Evolutionary conservation across 1,140 invertebrate species (phyloP).

Genomic region (Diorhabda sublineata): DNA sequence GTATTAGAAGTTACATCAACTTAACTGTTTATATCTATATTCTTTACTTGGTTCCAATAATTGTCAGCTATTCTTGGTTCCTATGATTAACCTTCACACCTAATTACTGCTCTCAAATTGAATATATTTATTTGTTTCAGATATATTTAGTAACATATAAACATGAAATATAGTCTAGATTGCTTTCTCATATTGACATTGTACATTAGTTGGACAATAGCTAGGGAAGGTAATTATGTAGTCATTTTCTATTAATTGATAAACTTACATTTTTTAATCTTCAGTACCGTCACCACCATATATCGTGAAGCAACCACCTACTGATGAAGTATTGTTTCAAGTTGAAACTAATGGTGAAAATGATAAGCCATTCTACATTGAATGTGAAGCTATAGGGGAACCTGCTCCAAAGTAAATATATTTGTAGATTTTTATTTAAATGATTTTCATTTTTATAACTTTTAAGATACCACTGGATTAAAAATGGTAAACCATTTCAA

Average conservation of each 20-base stretch:
- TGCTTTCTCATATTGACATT: constrained; percentile 17
- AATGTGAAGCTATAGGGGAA: constrained; percentile 91
- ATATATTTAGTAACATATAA: constrained; percentile 7
- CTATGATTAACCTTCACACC: too few species aligned
- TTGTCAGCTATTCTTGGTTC: too few species aligned
- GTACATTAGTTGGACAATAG: constrained; percentile 14
- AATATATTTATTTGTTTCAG: constrained; percentile 11
- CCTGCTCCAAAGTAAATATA: constrained; percentile 76
- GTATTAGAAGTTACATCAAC: too few species aligned
- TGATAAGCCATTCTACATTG: constrained; percentile 90
- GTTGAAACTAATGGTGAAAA: constrained; percentile 77
- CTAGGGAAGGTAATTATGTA: constrained; percentile 12
- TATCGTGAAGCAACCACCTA: constrained; percentile 86
- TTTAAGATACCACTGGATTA: constrained; percentile 89
- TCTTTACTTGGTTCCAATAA: too few species aligned
- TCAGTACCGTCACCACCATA: constrained; percentile 79
- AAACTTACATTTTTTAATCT: constrained; percentile 14
- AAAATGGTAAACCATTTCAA: constrained; percentile 89
- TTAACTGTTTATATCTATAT: too few species aligned
- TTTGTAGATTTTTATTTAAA: neutral
- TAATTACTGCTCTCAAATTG: neutral
- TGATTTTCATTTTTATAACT: neutral
- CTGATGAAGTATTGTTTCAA: constrained; percentile 87
- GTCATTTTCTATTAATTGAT: neutral
- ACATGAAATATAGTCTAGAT: constrained; percentile 18